Conservation (phyloP, 2,797 vertebrate species). For the Astyanax mexicanus region DNA sequence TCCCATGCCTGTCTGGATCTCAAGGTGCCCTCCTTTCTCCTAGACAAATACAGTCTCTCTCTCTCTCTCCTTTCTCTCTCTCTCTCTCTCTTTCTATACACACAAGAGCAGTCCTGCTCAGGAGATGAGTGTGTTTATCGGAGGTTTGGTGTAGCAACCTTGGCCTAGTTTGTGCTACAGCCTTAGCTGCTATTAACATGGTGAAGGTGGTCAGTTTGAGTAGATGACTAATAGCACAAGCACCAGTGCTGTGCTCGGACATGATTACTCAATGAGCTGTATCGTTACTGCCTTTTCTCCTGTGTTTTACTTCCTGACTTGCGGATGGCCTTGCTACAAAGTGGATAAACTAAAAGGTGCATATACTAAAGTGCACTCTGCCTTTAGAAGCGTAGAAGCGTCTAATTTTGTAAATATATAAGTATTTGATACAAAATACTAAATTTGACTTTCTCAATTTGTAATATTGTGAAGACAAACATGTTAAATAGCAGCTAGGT, state of each 20-base stretch:
- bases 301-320: constrained; percentile 32
- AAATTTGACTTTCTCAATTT: too few species aligned
- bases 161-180: constrained; percentile 45
- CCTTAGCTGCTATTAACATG: background rate
- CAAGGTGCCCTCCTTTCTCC: constrained; percentile 52
- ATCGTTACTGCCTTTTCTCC: constrained; percentile 14
- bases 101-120: constrained; percentile 35
- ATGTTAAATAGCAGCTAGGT: too few species aligned
- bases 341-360: constrained; percentile 35
- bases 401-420: background rate
- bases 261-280: constrained; percentile 30
- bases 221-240: constrained; percentile 28
- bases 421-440: too few species aligned
- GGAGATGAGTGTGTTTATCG: constrained; percentile 50
- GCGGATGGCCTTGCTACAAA: constrained; percentile 19
- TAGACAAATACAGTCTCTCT: constrained; percentile 36
- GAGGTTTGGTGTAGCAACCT: constrained; percentile 44
- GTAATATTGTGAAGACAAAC: too few species aligned
- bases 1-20: constrained; percentile 29
- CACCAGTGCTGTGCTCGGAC: constrained; percentile 17
- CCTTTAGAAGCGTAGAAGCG: background rate
- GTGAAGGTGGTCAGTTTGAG: constrained; percentile 24
- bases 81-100: constrained; percentile 25
- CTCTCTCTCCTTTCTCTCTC: constrained; percentile 22
- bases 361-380: constrained; percentile 26